Evolutionary conservation across 2,888 invertebrate genomes (phyloP), one percentile per base, ranked within the genome.

Genomic region (Lithophane semibrunnea): DNA sequence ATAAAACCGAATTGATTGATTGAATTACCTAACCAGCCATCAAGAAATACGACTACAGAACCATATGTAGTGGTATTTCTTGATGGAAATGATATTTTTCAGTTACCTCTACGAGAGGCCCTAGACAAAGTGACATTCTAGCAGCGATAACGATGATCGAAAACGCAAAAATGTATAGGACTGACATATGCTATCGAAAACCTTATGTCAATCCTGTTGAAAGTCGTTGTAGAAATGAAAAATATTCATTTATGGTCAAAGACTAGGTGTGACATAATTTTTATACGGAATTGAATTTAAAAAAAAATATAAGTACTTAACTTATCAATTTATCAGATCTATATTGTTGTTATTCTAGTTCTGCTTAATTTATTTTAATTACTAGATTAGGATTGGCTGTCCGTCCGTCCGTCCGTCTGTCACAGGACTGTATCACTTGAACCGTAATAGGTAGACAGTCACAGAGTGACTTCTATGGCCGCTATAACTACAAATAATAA

Each of bases 1-100:
- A 83, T 75, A 74, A 82, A 75, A 84, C 73, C 61, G 82, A 82
- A 85, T 84, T 89, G 87, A 88, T 89, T 87, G 82, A 89, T 88
- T 84, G 75, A 73, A 79, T 87, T 81, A 87, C 89, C 83, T 80
- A 77, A 77, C 84, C 70, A 49, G 24, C 64, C 54, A 79, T 54
- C 37, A 52, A 79, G n/a, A 73, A 71, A 60, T 64, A 72, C n/a
- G 42, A 72, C 54, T 24, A 29, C 29, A 79, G 63, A 37, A 37
- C 37, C 37, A 37, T 37, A 2, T 37, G 37, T 37, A 37, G 37
- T 37, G 3, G 3, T 37, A 37, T 3, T 37, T 29, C 29, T 29
- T 29, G 29, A 29, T 29, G 29, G 29, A 29, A 37, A 37, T 37
- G 3, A 37, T 37, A 37, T 37, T 37, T 37, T 37, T 37, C 37